Evolutionary conservation across 64 coral and sea anemone genomes (phyloP).

Genomic region (Montipora capricornis): DNA sequence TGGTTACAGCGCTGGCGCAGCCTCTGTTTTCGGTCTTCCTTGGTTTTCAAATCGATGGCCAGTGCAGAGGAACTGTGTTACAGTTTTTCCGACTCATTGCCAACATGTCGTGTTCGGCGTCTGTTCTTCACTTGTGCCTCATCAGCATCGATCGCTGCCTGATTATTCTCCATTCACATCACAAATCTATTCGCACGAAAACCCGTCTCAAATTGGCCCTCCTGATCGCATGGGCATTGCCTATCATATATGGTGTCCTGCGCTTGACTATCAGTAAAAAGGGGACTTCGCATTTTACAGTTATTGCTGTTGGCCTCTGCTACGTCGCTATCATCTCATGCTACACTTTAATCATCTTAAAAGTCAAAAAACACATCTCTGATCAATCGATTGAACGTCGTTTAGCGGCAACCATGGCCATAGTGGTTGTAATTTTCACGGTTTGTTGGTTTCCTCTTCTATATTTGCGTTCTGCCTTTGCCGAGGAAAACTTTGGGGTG

Average conservation of each 20-base stretch:
- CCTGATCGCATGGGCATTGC: slow-evolving; percentile 54
- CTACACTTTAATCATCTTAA: slow-evolving; percentile 78
- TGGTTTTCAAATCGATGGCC: slow-evolving; percentile 28
- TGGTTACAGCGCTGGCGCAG: slow-evolving; percentile 75
- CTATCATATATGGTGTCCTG: slow-evolving; percentile 68
- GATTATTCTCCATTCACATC: slow-evolving; percentile 72
- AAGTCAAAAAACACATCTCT: slow-evolving; percentile 65
- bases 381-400: slow-evolving; percentile 73
- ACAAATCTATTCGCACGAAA: slow-evolving; percentile 25
- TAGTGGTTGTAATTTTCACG: slow-evolving; percentile 81
- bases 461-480: slow-evolving; percentile 61
- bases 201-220: slow-evolving; percentile 59
- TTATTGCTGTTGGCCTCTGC: slow-evolving; percentile 74
- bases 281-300: slow-evolving; percentile 83
- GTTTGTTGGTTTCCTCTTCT: slow-evolving; percentile 86
- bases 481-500: slow-evolving; percentile 66
- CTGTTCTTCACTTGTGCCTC: slow-evolving; percentile 81
- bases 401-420: slow-evolving; percentile 80
- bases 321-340: slow-evolving; percentile 75
- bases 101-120: slow-evolving; percentile 87
- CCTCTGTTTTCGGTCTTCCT: slow-evolving; percentile 82
- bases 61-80: slow-evolving; percentile 49
- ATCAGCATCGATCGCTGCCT: slow-evolving; percentile 86
- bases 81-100: slow-evolving; percentile 79
- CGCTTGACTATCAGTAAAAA: slow-evolving; percentile 74